A percentile compares a stretch with the other conserved stretches of the same genome.
Conservation (phyloP, 2,888 invertebrate species). For the Apeira syringaria region DNA sequence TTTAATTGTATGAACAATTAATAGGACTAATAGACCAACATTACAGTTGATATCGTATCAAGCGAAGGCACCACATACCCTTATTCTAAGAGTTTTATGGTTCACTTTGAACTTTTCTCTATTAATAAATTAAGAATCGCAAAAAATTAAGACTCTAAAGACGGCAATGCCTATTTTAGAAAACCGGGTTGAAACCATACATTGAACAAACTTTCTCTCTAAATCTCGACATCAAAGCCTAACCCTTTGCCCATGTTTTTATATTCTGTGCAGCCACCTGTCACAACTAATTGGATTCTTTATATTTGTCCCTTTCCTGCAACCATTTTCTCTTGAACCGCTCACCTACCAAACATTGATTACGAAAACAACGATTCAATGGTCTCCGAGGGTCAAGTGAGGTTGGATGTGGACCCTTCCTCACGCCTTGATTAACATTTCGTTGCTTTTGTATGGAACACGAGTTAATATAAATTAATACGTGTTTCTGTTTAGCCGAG, state of each 20-base stretch:
- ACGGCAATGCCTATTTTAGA: no score
- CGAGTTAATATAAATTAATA: constrained; percentile 19
- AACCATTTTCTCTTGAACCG: constrained; percentile 46
- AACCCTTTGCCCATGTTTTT: constrained; percentile 43
- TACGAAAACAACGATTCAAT: constrained; percentile 28
- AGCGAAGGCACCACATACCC: no score
- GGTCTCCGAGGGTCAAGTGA: constrained; percentile 36
- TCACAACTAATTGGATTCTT: constrained; percentile 72
- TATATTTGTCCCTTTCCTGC: constrained; percentile 58
- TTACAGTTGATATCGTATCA: no score
- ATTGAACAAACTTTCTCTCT: constrained; percentile 30
- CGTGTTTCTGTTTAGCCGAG: constrained; percentile 8
- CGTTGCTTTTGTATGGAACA: constrained; percentile 35
- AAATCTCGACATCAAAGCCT: constrained; percentile 45
- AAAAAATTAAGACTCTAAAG: no score
- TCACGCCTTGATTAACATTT: constrained; percentile 62
- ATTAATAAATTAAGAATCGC: no score
- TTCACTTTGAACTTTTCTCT: no score
- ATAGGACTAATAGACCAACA: no score
- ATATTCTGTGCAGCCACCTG: constrained; percentile 55
- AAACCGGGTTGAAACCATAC: constrained; percentile 13
- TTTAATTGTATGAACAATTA: no score
- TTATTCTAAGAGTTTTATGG: no score
- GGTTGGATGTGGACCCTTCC: constrained; percentile 58
- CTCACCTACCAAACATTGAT: constrained; percentile 25